These are phyloP conservation scores for Lophochroa leadbeateri DNA, from an alignment of 2,113 vertebrate species.

Conservation along the genomic window DNA sequence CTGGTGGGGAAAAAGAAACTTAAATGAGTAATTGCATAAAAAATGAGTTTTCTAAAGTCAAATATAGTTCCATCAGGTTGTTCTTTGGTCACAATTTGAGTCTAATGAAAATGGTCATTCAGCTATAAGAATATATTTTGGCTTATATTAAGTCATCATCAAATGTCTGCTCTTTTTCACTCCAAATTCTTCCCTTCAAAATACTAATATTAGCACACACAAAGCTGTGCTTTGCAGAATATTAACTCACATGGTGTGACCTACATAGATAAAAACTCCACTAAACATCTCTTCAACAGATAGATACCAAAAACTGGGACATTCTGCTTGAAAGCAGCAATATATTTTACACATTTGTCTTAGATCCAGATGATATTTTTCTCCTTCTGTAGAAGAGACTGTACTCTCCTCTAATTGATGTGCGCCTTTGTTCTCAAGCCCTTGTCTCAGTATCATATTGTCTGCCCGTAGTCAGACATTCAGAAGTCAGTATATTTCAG, in stretches of 20 bases:
- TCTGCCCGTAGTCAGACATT: neutral
- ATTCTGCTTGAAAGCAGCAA: neutral
- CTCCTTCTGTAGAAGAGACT: neutral
- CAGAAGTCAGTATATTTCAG: neutral
- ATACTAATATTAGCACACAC: neutral
- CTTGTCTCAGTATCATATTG: neutral
- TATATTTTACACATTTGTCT: neutral
- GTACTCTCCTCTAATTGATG: neutral
- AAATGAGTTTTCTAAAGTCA: neutral
- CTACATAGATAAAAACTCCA: neutral
- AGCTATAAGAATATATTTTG: neutral
- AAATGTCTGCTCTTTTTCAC: neutral
- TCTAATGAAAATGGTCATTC: neutral
- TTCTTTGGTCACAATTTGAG: neutral
- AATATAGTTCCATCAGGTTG: neutral
- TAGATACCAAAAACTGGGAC: neutral
- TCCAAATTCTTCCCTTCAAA: neutral
- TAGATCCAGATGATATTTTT: neutral
- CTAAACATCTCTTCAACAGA: neutral
- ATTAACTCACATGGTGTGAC: neutral
- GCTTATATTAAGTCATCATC: neutral
- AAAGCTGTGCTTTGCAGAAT: neutral
- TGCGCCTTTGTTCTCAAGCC: neutral
- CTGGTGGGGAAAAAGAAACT: conserved; percentile 72
- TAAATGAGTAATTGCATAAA: neutral